Evolutionary conservation across 2,888 invertebrate species (phyloP).

Genomic region (Ophioninae sp.): DNA sequence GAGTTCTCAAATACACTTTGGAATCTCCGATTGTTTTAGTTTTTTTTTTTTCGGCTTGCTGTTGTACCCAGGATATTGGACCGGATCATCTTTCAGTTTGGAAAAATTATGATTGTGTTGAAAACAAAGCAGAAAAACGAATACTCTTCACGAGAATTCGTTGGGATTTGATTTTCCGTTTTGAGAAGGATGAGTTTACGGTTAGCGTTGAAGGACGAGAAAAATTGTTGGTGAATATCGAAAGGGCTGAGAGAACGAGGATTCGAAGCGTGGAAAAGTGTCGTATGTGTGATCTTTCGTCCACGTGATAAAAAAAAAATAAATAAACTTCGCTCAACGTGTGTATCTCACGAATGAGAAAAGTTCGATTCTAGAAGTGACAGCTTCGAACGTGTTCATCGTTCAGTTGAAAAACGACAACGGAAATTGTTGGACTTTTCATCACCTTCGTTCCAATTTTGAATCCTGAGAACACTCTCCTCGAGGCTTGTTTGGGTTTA

Average conservation of each 20-base stretch:
- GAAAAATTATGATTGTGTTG: too few species aligned
- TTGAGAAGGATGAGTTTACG: background rate
- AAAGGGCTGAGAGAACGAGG: background rate
- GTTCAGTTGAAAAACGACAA: background rate
- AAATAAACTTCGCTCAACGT: background rate
- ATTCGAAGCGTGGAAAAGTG: conserved; percentile 45
- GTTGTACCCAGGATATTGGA: too few species aligned
- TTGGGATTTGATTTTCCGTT: conserved; percentile 1
- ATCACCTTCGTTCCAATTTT: background rate
- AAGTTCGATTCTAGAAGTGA: conserved; percentile 10
- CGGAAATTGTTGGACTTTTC: background rate
- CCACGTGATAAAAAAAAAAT: conserved; percentile 9
- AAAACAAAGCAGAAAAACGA: background rate
- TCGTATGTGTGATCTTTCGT: conserved; percentile 35
- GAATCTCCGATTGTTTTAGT: background rate
- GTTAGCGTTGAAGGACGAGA: background rate
- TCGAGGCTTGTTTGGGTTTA: background rate
- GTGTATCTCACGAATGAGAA: background rate
- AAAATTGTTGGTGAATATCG: conserved; percentile 18
- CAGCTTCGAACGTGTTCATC: conserved; percentile 17
- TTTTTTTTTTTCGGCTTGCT: background rate
- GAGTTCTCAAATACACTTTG: background rate
- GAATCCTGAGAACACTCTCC: background rate
- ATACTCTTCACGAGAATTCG: conserved; percentile 17
- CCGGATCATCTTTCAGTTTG: too few species aligned